Percentiles rank a stretch among this genome's conserved stretches.
phyloP scores from a whole-genome alignment of 2,797 vertebrate genomes.

The Cetoscarus ocellatus region DNA sequence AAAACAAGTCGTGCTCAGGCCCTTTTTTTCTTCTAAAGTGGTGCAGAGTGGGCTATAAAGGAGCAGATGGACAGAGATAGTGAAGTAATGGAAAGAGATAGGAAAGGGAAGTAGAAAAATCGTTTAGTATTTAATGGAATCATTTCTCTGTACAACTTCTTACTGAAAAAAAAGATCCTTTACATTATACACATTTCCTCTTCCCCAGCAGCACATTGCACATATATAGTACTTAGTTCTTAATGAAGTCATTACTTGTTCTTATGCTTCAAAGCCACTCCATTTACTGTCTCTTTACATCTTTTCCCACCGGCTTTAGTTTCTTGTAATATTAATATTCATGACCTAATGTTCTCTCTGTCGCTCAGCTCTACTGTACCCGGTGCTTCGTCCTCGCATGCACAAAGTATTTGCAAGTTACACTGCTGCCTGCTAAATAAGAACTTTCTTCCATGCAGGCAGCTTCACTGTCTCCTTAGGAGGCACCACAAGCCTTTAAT shows the following conservation, averaged over 20 bases:
- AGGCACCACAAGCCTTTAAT: slow-evolving; percentile 28
- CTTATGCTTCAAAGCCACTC: slow-evolving; percentile 28
- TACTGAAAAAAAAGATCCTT: slow-evolving; percentile 3
- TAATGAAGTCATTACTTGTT: slow-evolving; percentile 47
- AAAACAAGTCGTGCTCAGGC: slow-evolving; percentile 20
- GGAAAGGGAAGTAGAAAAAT: neutral
- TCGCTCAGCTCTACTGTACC: slow-evolving; percentile 5
- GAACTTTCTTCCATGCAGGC: neutral
- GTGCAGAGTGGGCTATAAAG: slow-evolving; percentile 17
- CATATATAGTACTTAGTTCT: slow-evolving; percentile 21
- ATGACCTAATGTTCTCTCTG: slow-evolving; percentile 14
- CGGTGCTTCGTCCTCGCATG: neutral
- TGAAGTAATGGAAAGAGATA: slow-evolving; percentile 16
- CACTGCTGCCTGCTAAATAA: neutral
- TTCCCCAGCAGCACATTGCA: slow-evolving; percentile 3
- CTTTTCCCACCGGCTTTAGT: slow-evolving; percentile 22
- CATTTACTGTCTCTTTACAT: slow-evolving; percentile 34
- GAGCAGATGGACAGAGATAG: slow-evolving; percentile 13
- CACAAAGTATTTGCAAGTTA: slow-evolving; percentile 6
- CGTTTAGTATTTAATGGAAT: slow-evolving; percentile 11
- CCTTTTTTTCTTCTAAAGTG: slow-evolving; percentile 33
- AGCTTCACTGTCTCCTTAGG: neutral
- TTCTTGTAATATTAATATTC: slow-evolving; percentile 43
- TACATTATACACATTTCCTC: slow-evolving; percentile 24
- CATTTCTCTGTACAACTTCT: neutral